Conservation (phyloP, 2,797 vertebrate genomes). For the Neostethus bicornis region DNA sequence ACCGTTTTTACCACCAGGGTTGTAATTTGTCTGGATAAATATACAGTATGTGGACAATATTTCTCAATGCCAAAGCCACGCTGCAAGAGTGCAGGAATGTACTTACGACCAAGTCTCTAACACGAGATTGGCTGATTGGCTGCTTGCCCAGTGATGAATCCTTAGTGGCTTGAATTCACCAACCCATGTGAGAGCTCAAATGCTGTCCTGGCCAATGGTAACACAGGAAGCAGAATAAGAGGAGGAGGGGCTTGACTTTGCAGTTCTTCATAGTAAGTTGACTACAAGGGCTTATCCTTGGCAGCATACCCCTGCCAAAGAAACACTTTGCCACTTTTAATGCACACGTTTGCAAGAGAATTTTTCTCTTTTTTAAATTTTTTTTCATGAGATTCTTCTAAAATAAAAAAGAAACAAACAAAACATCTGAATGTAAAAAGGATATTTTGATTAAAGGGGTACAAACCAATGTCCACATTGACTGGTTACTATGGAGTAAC, state of each 20-base stretch:
- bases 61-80: constrained; percentile 22
- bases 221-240: constrained; percentile 9
- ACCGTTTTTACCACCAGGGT: not conserved
- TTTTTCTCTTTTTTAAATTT: not conserved
- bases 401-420: no score
- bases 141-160: constrained; percentile 53
- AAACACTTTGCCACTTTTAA: not conserved
- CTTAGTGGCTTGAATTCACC: constrained; percentile 59
- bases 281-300: constrained; percentile 23
- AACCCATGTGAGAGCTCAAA: constrained; percentile 58
- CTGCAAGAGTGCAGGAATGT: constrained; percentile 62
- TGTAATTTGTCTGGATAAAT: constrained; percentile 5
- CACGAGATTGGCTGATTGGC: constrained; percentile 62
- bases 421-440: no score
- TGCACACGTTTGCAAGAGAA: not conserved
- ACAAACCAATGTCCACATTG: no score
- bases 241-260: constrained; percentile 43
- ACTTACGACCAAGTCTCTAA: constrained; percentile 64
- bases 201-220: constrained; percentile 55
- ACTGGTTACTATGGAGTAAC: no score
- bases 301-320: constrained; percentile 2
- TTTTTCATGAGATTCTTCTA: no score
- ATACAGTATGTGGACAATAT: not conserved
- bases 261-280: constrained; percentile 32
- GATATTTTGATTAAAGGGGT: no score